phyloP scores from a whole-genome alignment of 1,140 invertebrate species.

The Diorhabda sublineata region DNA sequence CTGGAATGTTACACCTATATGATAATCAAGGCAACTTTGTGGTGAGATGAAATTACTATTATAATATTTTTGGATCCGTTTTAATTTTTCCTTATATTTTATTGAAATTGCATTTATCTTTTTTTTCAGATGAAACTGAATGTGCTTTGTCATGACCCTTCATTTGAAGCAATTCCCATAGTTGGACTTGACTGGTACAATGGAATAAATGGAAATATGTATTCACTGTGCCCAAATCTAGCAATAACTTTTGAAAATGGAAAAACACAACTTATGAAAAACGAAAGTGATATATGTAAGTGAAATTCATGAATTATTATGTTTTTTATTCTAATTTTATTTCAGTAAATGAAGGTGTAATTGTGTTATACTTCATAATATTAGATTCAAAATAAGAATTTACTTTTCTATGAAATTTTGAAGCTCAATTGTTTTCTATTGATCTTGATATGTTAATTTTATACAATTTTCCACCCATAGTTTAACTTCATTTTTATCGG shows the following conservation, averaged over 20 bases:
- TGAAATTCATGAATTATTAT: neutral
- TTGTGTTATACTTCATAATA: no score
- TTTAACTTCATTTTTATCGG: no score
- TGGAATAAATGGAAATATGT: constrained; percentile 65
- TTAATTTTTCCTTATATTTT: neutral
- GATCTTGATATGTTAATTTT: no score
- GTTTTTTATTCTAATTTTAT: neutral
- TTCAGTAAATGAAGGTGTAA: no score
- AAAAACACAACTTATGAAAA: constrained; percentile 80
- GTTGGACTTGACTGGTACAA: constrained; percentile 85
- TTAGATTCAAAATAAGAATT: no score
- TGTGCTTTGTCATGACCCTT: constrained; percentile 57
- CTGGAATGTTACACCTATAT: constrained; percentile 91
- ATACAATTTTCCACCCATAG: no score
- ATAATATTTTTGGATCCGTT: neutral
- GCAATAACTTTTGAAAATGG: constrained; percentile 87
- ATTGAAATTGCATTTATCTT: neutral
- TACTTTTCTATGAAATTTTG: no score
- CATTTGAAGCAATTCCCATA: constrained; percentile 48
- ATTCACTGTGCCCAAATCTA: constrained; percentile 71
- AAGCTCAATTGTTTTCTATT: no score
- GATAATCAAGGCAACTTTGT: constrained; percentile 83
- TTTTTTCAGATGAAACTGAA: constrained; percentile 60
- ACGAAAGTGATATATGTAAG: constrained; percentile 77
- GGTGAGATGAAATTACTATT: constrained; percentile 42